Conservation (phyloP, 2,888 invertebrate species). For the Zygothrica quintamaculata region DNA sequence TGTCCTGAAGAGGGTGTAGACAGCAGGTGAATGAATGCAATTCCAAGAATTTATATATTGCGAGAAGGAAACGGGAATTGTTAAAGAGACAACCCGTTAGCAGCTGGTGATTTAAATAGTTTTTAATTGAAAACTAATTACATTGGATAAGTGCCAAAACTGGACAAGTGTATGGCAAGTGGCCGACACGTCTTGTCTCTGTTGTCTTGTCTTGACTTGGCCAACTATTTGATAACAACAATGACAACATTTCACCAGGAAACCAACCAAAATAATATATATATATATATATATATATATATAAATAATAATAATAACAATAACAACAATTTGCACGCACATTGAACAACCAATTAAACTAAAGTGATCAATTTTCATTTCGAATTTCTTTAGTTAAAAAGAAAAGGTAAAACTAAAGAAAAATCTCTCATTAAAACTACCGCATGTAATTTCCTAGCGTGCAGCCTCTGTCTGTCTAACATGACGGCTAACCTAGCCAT, state of each 20-base stretch:
- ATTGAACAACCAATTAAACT: constrained; percentile 16
- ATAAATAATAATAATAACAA: neutral
- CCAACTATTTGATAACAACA: constrained; percentile 28
- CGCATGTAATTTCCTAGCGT: constrained; percentile 13
- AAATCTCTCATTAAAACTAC: constrained; percentile 10
- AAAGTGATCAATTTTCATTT: constrained; percentile 43
- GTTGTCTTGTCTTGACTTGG: constrained; percentile 20
- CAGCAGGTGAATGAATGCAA: constrained; percentile 4
- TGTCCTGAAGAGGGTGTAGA: too few relatives aligned
- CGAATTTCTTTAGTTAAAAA: too few relatives aligned
- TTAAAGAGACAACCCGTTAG: constrained; percentile 28
- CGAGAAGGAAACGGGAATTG: constrained; percentile 33
- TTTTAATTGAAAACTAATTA: constrained; percentile 71
- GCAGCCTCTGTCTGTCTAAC: constrained; percentile 1
- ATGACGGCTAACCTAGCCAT: neutral
- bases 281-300: constrained; percentile 4
- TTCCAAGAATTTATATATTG: constrained; percentile 42
- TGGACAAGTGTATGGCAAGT: constrained; percentile 37
- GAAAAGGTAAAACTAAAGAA: too few relatives aligned
- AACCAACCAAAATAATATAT: constrained; percentile 30
- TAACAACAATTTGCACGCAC: constrained; percentile 35
- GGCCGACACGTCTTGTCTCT: constrained; percentile 43
- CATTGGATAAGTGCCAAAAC: constrained; percentile 37
- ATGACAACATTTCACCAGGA: constrained; percentile 74
- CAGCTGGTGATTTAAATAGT: constrained; percentile 52